Conservation (phyloP, 2,888 invertebrate genomes). For the Linnaemya vulpina region DNA sequence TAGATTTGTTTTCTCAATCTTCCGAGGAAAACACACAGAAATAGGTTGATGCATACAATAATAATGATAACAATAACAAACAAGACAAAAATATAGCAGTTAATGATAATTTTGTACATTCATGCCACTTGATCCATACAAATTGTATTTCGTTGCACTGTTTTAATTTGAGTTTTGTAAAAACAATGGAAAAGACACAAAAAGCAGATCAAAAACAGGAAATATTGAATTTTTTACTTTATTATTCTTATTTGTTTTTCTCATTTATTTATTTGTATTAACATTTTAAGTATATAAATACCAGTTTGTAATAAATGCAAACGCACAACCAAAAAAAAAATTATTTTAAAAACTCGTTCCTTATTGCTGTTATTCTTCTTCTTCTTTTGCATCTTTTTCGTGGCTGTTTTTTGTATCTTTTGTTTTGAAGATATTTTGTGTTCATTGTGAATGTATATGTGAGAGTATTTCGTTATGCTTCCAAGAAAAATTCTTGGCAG, state of each 20-base stretch:
- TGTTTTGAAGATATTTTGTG: conserved; percentile 38
- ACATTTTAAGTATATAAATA: conserved; percentile 28
- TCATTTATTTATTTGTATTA: conserved; percentile 13
- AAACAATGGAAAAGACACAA: conserved; percentile 30
- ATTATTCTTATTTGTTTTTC: conserved; percentile 34
- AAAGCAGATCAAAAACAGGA: conserved; percentile 63
- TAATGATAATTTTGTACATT: conserved; percentile 14
- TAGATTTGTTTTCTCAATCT: conserved; percentile 12
- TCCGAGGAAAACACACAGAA: conserved; percentile 17
- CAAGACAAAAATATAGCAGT: conserved; percentile 4
- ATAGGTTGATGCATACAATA: background rate
- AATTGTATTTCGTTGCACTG: background rate
- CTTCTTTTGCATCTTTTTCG: conserved; percentile 27
- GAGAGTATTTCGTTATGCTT: conserved; percentile 8
- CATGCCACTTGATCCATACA: background rate
- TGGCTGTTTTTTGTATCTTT: conserved; percentile 23
- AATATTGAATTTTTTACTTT: conserved; percentile 61
- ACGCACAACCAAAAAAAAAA: conserved; percentile 8
- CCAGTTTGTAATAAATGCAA: conserved; percentile 33
- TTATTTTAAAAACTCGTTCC: conserved; percentile 57
- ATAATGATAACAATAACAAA: background rate
- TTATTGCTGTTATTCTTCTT: conserved; percentile 59
- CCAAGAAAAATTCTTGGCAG: conserved; percentile 35
- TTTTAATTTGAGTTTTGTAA: conserved; percentile 39
- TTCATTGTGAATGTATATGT: background rate